Evolutionary conservation across 2,113 vertebrate genomes (phyloP).

Genomic region (Syrrhaptes paradoxus): DNA sequence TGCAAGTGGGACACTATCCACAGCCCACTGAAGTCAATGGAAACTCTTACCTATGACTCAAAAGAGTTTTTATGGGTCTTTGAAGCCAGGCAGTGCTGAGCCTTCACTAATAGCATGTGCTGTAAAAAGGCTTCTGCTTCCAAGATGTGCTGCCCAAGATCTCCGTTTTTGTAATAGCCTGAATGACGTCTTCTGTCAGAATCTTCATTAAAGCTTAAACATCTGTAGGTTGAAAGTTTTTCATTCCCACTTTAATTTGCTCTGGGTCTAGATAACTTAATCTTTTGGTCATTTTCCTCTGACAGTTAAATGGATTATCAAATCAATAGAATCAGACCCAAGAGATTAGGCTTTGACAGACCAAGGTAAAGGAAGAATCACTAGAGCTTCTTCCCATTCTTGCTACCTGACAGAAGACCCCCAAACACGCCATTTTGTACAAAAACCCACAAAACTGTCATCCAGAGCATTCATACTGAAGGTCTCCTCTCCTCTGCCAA

Average conservation of each 20-base stretch:
- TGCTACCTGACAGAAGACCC: background rate
- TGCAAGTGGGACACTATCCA: background rate
- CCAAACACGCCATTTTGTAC: background rate
- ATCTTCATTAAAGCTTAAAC: conserved; percentile 21
- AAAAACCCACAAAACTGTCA: background rate
- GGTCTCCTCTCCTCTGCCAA: background rate
- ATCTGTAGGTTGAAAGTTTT: background rate
- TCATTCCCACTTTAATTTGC: background rate
- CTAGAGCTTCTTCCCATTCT: background rate
- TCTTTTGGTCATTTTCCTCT: conserved; percentile 11
- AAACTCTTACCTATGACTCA: background rate
- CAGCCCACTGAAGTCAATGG: background rate
- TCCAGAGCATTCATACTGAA: background rate
- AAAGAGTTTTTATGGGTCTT: background rate
- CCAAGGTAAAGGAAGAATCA: conserved; percentile 24
- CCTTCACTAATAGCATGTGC: background rate
- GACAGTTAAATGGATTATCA: conserved; percentile 1
- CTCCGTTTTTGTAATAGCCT: background rate
- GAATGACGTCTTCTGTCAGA: background rate
- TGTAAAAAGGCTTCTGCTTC: background rate
- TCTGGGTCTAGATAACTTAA: background rate
- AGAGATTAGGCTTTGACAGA: background rate
- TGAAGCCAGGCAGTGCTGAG: background rate
- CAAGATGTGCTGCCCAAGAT: background rate
- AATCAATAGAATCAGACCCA: conserved; percentile 5